Evolutionary conservation across 2,888 invertebrate species (phyloP).

Genomic region (Heteromyza rotundicornis): DNA sequence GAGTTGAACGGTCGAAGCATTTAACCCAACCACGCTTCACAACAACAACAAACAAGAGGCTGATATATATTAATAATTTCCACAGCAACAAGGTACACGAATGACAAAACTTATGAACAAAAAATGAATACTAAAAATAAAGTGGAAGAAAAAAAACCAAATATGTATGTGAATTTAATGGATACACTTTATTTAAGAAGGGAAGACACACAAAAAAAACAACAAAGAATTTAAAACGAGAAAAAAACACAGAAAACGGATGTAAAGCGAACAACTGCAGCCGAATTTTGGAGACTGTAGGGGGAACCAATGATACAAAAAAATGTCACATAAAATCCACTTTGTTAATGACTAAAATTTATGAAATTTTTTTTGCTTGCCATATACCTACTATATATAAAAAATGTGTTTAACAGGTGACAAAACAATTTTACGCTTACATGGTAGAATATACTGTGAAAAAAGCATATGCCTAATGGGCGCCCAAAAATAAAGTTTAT

Average conservation of each 20-base stretch:
- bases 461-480: too few relatives aligned
- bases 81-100: constrained; percentile 5
- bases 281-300: too few relatives aligned
- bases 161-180: constrained; percentile 4
- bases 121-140: constrained; percentile 20
- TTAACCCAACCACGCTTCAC: constrained; percentile 10
- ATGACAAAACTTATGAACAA: constrained; percentile 1
- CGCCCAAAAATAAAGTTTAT: too few relatives aligned
- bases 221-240: too few relatives aligned
- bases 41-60: constrained; percentile 2
- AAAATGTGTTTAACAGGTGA: constrained; percentile 53
- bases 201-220: too few relatives aligned
- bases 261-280: background rate
- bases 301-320: too few relatives aligned
- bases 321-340: background rate
- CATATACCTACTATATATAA: too few relatives aligned
- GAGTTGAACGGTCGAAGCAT: constrained; percentile 18
- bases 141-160: constrained; percentile 18
- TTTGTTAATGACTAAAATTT: constrained; percentile 6
- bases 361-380: constrained; percentile 8
- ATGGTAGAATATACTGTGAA: constrained; percentile 13
- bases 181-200: constrained; percentile 1
- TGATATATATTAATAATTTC: constrained; percentile 38
- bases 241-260: background rate
- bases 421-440: constrained; percentile 46